Conservation (phyloP, 2,888 invertebrate genomes). For the Platerodrilus igneus region DNA sequence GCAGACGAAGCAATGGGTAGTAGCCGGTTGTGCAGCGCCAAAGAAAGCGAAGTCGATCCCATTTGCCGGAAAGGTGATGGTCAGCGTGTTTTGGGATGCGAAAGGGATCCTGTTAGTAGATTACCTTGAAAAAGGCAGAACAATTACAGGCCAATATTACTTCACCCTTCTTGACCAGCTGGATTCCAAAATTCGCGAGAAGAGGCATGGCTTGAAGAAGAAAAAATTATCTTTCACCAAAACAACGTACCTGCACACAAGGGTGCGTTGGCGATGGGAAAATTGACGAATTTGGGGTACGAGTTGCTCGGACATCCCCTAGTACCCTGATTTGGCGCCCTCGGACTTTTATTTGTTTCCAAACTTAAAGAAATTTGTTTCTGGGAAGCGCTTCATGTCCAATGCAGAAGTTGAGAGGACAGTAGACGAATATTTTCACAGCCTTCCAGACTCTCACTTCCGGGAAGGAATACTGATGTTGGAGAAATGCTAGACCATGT, state of each 20-base stretch:
- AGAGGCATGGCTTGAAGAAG: constrained; percentile 24
- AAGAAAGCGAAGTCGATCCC: constrained; percentile 22
- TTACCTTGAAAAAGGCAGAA: constrained; percentile 21
- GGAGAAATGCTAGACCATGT: constrained; percentile 10
- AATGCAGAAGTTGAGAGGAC: constrained; percentile 7
- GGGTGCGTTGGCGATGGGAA: constrained; percentile 18
- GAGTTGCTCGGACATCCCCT: constrained; percentile 16
- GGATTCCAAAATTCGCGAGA: constrained; percentile 14
- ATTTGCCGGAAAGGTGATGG: constrained; percentile 26
- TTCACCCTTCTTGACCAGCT: constrained; percentile 15
- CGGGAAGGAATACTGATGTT: constrained; percentile 4
- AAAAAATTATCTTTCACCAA: too few species aligned
- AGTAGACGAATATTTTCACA: constrained; percentile 13
- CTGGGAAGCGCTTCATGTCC: constrained; percentile 7
- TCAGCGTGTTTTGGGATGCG: constrained; percentile 27
- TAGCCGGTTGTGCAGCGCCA: constrained; percentile 23
- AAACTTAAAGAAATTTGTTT: constrained; percentile 16
- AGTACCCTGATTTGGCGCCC: constrained; percentile 12
- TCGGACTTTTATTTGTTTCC: constrained; percentile 21
- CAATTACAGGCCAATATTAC: constrained; percentile 21
- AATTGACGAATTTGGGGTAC: constrained; percentile 16
- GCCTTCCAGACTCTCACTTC: constrained; percentile 9
- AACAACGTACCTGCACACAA: constrained; percentile 25
- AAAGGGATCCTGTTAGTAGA: constrained; percentile 21
- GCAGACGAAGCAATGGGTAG: too few species aligned